Percentiles rank a stretch among this genome's conserved stretches.
Evolutionary conservation across 2,888 invertebrate genomes (phyloP).

Genomic region (Autographa gamma): DNA sequence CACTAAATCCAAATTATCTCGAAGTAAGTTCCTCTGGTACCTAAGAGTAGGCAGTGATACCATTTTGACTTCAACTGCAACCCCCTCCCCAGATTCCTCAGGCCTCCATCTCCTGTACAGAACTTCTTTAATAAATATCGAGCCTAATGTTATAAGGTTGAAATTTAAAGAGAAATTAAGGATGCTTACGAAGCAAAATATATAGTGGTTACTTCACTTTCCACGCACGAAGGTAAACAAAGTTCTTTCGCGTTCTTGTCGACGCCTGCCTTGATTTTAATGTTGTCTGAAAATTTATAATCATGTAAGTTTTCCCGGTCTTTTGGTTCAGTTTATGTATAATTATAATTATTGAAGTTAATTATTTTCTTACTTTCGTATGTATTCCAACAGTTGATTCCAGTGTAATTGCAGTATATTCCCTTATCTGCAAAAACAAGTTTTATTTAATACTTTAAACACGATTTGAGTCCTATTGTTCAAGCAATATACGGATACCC

Average conservation of each 20-base stretch:
- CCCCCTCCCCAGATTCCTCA: slow-evolving; percentile 52
- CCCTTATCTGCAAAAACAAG: slow-evolving; percentile 75
- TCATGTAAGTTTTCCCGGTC: not conserved
- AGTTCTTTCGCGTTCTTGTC: slow-evolving; percentile 70
- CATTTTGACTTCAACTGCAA: slow-evolving; percentile 76
- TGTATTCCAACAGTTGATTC: slow-evolving; percentile 86
- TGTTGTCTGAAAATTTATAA: slow-evolving; percentile 63
- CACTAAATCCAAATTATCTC: slow-evolving; percentile 90
- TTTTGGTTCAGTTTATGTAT: too few species aligned
- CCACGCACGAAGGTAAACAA: slow-evolving; percentile 89
- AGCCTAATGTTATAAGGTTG: not conserved
- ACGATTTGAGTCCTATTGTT: too few species aligned
- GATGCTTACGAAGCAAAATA: slow-evolving; percentile 66
- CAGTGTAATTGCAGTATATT: slow-evolving; percentile 87
- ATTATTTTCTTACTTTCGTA: slow-evolving; percentile 72
- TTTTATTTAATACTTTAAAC: not conserved
- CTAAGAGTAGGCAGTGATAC: slow-evolving; percentile 87
- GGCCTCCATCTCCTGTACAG: slow-evolving; percentile 55
- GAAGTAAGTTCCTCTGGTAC: slow-evolving; percentile 90
- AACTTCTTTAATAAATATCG: not conserved
- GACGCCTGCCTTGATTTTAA: slow-evolving; percentile 70
- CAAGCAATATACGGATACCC: too few species aligned
- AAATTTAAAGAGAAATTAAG: not conserved
- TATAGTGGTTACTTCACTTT: slow-evolving; percentile 82
- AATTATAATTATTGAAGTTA: not conserved